phyloP scores from a whole-genome alignment of 2,113 vertebrate species.

The Climacteris rufus region DNA sequence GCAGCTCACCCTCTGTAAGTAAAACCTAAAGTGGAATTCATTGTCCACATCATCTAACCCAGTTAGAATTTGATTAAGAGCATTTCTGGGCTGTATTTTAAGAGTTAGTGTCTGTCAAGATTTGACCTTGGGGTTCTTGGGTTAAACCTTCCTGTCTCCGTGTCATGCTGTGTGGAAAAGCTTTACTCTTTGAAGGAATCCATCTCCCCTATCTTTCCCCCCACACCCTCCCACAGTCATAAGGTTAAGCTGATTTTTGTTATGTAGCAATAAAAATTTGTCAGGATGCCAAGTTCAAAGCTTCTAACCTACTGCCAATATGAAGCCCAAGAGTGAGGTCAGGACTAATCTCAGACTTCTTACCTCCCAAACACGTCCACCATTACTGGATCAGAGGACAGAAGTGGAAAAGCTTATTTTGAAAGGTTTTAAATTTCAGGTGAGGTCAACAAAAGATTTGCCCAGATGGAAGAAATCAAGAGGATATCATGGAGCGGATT shows the following conservation, averaged over 20 bases:
- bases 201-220: background rate
- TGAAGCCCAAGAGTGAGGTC: slow-evolving; percentile 36
- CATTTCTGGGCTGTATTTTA: slow-evolving; percentile 19
- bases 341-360: slow-evolving; percentile 8
- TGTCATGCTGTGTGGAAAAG: slow-evolving; percentile 38
- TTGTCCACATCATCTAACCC: background rate
- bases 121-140: slow-evolving; percentile 11
- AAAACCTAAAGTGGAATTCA: background rate
- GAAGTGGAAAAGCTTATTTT: slow-evolving; percentile 30
- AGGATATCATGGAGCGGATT: slow-evolving; percentile 28
- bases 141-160: background rate
- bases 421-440: slow-evolving; percentile 58
- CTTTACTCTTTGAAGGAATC: slow-evolving; percentile 32
- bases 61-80: slow-evolving; percentile 5
- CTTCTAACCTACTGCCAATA: background rate
- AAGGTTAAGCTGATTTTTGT: slow-evolving; percentile 7
- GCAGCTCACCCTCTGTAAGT: background rate
- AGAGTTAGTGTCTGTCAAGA: background rate
- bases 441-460: slow-evolving; percentile 44
- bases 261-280: slow-evolving; percentile 35
- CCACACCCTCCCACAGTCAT: background rate
- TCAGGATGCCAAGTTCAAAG: slow-evolving; percentile 66
- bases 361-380: slow-evolving; percentile 26
- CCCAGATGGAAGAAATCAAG: slow-evolving; percentile 63
- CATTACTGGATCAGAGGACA: background rate